Base-by-base conservation (phyloP, 2,797 vertebrate species). In the Mus caroli region DNA sequence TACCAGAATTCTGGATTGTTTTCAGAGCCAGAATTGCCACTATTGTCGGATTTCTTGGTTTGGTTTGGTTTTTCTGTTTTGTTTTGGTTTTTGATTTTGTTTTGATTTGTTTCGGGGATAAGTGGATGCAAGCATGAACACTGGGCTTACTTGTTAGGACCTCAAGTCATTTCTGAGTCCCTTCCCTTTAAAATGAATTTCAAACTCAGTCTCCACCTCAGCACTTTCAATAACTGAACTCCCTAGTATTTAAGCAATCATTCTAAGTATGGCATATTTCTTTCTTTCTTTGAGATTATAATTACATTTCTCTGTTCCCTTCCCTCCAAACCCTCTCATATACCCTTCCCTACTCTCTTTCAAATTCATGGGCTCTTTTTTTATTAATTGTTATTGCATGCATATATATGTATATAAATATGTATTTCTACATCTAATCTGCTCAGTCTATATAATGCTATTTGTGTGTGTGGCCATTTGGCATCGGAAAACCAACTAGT, bases 141-240 rank as follows among this genome's bases (percentile, higher is more conserved):
- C 20, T 80, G 43, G 58, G 34, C 56, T 84, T 60, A 76, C 77
- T 88, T 78, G 4, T 12, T 73, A n/a, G 52, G 46, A 69, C 13
- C 46, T 89, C 28, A 26, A n/a, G 19, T 80, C 54, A 40, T 67
- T 84, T 62, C 37, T 2, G 79, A 92, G 28, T 85, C 6, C 13
- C 56, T 50, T 86, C 88, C 22, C 67, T 96, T 84, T 88, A 77
- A 95, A 82, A 71, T 93, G 56, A 95, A 75, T 95, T 88, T 78
- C 28, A 95, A 40, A 90, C 28, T 54, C 43, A 84, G 19, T 75
- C 20, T 84, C 14, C 22, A 76, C 78, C n/a, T 69, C 58, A 58
- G 24, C 64, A 46, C 37, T 82, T 92, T 93, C 79, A 94, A 56
- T 96, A 73, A 34, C 50, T 75, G 14, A 79, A 26, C 78, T 83